Percentiles rank a stretch among this genome's conserved stretches.
Conservation (phyloP, 1,140 invertebrate species). For the Drosophila fuyamai region DNA sequence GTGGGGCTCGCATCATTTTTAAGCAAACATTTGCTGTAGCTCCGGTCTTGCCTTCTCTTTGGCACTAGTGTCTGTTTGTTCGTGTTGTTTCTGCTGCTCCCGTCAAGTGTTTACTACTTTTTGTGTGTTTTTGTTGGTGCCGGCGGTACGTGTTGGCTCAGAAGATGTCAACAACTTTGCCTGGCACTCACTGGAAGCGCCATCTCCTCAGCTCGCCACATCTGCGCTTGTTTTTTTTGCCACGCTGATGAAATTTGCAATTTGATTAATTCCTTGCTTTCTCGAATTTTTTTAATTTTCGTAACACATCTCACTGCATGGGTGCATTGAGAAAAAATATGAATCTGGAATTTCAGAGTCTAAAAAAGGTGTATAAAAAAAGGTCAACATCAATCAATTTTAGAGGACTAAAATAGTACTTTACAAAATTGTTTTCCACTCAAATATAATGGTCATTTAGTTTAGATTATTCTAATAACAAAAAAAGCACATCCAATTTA, state of each 20-base stretch:
- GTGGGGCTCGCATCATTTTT: constrained; percentile 68
- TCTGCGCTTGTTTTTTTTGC: constrained; percentile 49
- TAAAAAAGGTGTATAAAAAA: too few species aligned
- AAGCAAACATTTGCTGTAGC: constrained; percentile 71
- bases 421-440: too few species aligned
- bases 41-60: constrained; percentile 19
- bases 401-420: too few species aligned
- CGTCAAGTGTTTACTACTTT: constrained; percentile 75
- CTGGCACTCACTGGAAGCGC: constrained; percentile 32
- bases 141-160: constrained; percentile 73
- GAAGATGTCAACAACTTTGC: constrained; percentile 78
- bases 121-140: constrained; percentile 50
- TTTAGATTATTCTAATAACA: too few species aligned
- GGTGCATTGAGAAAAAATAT: not conserved
- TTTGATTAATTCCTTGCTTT: constrained; percentile 45
- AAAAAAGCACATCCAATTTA: too few species aligned
- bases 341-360: too few species aligned
- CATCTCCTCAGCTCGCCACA: constrained; percentile 20
- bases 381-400: too few species aligned
- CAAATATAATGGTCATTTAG: too few species aligned
- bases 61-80: constrained; percentile 29
- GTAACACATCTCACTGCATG: constrained; percentile 11
- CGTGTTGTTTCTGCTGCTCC: constrained; percentile 35
- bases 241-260: constrained; percentile 59
- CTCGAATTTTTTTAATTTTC: constrained; percentile 18